These are phyloP conservation scores for Elanus axillaris DNA, from an alignment of 2,113 vertebrate genomes.

Conservation along the genomic window DNA sequence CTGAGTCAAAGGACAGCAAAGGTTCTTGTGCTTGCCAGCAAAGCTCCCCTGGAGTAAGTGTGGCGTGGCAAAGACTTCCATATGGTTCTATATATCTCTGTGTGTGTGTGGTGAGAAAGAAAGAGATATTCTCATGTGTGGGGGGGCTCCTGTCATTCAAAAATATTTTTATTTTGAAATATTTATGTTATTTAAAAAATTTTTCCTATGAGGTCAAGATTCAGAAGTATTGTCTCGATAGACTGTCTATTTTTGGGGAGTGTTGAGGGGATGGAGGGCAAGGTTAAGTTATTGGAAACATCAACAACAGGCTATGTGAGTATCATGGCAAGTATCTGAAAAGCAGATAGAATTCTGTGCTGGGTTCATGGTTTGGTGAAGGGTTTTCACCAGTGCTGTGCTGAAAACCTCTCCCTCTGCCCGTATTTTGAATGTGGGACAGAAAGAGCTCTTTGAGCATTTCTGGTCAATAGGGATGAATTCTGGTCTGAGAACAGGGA, in stretches of 20 bases:
- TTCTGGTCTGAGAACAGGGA: background rate
- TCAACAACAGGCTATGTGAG: background rate
- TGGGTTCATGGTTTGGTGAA: background rate
- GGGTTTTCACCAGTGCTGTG: background rate
- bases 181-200: background rate
- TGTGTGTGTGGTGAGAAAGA: background rate
- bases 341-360: background rate
- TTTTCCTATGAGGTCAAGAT: background rate
- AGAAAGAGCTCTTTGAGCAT: background rate
- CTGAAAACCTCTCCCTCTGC: background rate
- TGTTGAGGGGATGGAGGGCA: background rate
- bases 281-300: background rate
- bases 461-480: background rate
- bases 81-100: background rate
- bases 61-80: background rate
- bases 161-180: background rate
- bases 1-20: background rate
- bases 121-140: fast-evolving
- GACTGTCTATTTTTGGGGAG: background rate
- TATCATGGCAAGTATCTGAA: fast-evolving
- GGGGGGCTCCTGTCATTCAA: background rate
- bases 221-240: background rate
- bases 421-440: background rate
- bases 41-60: background rate
- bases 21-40: background rate